These are phyloP conservation scores for Halcyon senegalensis DNA, from an alignment of 2,113 vertebrate genomes.

Conservation along the genomic window DNA sequence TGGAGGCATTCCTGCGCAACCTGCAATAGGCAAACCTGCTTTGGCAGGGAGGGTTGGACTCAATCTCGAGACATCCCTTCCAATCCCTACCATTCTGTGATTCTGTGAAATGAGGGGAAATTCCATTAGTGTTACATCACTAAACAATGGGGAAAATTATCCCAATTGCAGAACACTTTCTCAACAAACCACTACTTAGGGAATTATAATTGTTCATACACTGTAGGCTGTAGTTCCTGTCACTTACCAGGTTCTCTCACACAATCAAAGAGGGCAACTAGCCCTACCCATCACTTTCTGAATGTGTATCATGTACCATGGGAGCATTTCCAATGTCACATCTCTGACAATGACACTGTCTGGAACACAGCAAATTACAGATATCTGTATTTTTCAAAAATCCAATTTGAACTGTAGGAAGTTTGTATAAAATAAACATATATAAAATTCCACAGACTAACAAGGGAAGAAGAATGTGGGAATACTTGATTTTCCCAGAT, in stretches of 20 bases:
- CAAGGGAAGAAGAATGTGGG: neutral
- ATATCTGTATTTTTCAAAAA: neutral
- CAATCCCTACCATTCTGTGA: no score
- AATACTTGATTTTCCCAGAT: neutral
- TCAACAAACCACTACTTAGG: neutral
- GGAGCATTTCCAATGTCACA: neutral
- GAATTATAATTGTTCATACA: neutral
- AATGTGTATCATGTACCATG: rapidly evolving
- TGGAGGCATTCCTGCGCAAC: no score
- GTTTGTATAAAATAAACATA: neutral
- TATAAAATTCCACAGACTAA: neutral
- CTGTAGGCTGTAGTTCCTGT: neutral
- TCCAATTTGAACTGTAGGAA: neutral
- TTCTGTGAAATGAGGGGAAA: neutral
- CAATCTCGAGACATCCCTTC: no score
- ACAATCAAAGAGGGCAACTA: neutral
- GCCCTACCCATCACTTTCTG: neutral
- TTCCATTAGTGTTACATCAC: neutral
- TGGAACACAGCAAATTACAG: neutral
- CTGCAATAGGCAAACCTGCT: no score
- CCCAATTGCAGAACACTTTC: neutral
- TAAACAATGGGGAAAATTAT: neutral
- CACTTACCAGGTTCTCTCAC: neutral
- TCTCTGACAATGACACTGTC: neutral
- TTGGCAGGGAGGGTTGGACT: no score